phyloP scores from a whole-genome alignment of 2,888 invertebrate genomes.

The Thymelicus lineola region DNA sequence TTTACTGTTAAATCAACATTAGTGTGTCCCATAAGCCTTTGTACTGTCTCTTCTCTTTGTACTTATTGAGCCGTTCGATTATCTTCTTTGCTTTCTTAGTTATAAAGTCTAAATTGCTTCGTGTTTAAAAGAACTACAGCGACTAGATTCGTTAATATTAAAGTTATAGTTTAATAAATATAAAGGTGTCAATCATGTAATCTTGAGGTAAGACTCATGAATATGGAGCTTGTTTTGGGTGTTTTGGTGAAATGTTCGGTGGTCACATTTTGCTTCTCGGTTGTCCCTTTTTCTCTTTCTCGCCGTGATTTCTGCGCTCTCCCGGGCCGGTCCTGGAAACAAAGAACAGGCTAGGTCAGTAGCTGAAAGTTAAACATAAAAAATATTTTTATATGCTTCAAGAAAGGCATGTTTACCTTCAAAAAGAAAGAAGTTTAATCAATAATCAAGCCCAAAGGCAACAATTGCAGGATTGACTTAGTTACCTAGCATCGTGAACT shows the following conservation, averaged over 20 bases:
- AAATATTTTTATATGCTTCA: no score
- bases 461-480: no score
- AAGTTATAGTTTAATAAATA: conserved; percentile 77
- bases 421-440: no score
- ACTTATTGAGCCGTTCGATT: conserved; percentile 57
- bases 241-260: conserved; percentile 71
- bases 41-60: conserved; percentile 75
- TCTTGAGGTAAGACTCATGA: conserved; percentile 72
- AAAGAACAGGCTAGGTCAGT: conserved; percentile 44
- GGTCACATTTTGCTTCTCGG: conserved; percentile 74
- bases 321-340: conserved; percentile 63
- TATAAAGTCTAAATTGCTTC: conserved; percentile 72
- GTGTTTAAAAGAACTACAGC: conserved; percentile 79
- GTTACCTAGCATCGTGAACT: not conserved
- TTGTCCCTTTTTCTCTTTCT: conserved; percentile 52
- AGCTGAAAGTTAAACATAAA: no score
- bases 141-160: conserved; percentile 83
- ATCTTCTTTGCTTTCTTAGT: conserved; percentile 53
- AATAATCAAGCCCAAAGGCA: no score
- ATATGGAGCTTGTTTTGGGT: conserved; percentile 64
- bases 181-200: conserved; percentile 71
- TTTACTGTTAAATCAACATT: conserved; percentile 77
- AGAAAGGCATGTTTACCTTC: no score
- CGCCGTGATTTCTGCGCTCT: conserved; percentile 45
- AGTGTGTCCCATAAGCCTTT: conserved; percentile 69